Conservation (phyloP, 2,113 vertebrate species). For the Dascyllus trimaculatus region DNA sequence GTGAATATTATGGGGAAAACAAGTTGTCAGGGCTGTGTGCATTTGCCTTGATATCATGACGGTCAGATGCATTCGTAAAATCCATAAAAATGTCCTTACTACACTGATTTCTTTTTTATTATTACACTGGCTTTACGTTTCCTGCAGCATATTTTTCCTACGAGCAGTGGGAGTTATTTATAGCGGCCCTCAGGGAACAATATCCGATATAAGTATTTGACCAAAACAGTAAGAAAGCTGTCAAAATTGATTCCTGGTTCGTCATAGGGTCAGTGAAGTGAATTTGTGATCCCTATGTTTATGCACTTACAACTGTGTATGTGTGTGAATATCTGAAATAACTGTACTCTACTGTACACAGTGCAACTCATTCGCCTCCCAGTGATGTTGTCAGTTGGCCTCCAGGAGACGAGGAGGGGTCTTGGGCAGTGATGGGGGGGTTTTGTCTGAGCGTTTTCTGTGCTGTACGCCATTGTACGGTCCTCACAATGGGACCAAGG, state of each 20-base stretch:
- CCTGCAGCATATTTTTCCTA: background rate
- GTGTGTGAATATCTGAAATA: conserved; percentile 33
- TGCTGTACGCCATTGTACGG: conserved; percentile 78
- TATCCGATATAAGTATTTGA: background rate
- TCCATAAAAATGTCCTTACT: background rate
- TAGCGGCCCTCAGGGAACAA: background rate
- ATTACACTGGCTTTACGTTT: background rate
- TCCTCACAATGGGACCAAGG: conserved; percentile 74
- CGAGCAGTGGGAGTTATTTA: background rate
- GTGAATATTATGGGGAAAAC: too few relatives aligned
- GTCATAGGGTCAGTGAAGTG: background rate
- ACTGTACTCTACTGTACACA: conserved; percentile 48
- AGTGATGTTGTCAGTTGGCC: conserved; percentile 69
- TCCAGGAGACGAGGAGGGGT: conserved; percentile 27
- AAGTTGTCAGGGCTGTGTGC: too few relatives aligned
- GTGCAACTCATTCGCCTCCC: conserved; percentile 43
- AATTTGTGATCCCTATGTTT: background rate
- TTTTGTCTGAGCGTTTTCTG: conserved; percentile 39
- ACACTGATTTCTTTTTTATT: background rate
- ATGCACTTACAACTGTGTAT: conserved; percentile 14
- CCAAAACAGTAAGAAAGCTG: too few relatives aligned
- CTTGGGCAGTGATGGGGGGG: background rate
- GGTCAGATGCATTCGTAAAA: too few relatives aligned
- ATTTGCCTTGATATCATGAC: too few relatives aligned
- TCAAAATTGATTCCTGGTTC: background rate